Evolutionary conservation across 2,113 vertebrate genomes (phyloP), one percentile per base, ranked within the genome.

Genomic region (Rattus norvegicus): DNA sequence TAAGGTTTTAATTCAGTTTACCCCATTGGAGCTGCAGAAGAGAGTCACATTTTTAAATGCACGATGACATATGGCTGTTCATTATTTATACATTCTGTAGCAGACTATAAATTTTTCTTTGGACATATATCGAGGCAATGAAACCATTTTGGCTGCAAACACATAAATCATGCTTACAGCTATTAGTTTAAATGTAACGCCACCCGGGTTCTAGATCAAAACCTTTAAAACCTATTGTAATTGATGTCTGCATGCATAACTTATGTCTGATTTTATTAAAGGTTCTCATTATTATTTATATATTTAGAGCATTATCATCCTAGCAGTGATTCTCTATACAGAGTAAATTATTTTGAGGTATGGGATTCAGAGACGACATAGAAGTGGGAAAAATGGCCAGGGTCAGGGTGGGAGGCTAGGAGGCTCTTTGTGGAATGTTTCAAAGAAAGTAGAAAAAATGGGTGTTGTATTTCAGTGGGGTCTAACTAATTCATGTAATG

Each of bases 11-110:
- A 99, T 98, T 98, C 98, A 98, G 98, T 98, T 98, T 98, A 97
- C 97, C 97, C 98, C 96, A 97, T 95, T 93, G 97, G 97, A 30
- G 49, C 98, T 98, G 97, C 93, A 93, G 97, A 98, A 98, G 98
- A 97, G 97, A 98, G 98, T 98, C 98, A 98, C 98, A 98, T 98
- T 98, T 98, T 98, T 98, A 98, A 99, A 99, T 98, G 98, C 88
- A 97, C 96, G 98, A 98, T 98, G 98, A 98, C 99, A 99, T 98
- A 98, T 98, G 98, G 98, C 98, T 98, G 98, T 99, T 99, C 98
- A 99, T 99, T 99, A 99, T 99, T 99, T 99, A 99, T 99, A 98
- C 98, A 99, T 99, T 99, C 98, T 97, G 98, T 98, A 98, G 98
- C 98, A 98, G 98, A 98, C 98, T 97, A 99, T 99, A 99, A 98